Conservation (phyloP, 1,140 invertebrate genomes). For the Drosophila setifemur region DNA sequence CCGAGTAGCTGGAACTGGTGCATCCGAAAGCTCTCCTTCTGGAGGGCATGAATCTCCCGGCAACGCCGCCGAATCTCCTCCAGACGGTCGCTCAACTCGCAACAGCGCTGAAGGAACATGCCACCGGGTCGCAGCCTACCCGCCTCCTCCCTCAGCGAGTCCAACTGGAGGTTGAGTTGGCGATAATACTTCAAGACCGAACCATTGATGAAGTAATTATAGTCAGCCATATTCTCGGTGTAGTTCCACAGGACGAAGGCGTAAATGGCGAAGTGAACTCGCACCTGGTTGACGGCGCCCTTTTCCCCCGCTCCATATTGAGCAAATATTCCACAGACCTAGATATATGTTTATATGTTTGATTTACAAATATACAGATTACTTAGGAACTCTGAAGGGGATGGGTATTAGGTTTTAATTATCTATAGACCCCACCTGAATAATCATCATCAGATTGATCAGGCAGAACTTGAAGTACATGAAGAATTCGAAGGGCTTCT, state of each 20-base stretch:
- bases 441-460: conserved; percentile 73
- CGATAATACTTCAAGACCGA: conserved; percentile 62
- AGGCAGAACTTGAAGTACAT: conserved; percentile 72
- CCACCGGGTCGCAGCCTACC: not conserved
- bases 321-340: conserved; percentile 44
- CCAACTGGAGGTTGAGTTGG: conserved; percentile 49
- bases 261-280: conserved; percentile 63
- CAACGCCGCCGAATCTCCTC: conserved; percentile 30
- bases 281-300: conserved; percentile 12
- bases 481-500: conserved; percentile 49
- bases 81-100: conserved; percentile 53
- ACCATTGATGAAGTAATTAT: conserved; percentile 66
- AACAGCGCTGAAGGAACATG: conserved; percentile 21
- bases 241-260: conserved; percentile 77
- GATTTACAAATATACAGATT: too few relatives aligned
- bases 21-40: conserved; percentile 51
- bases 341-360: not conserved
- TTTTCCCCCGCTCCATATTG: conserved; percentile 4
- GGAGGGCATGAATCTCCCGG: conserved; percentile 47
- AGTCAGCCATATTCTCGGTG: conserved; percentile 75
- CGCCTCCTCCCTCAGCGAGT: conserved; percentile 7
- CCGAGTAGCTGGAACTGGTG: conserved; percentile 72
- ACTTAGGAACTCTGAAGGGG: too few relatives aligned
- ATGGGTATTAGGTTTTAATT: too few relatives aligned
- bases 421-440: conserved; percentile 53